A percentile compares a stretch with the other conserved stretches of the same genome.
These are phyloP conservation scores for Campoplex nolae DNA, from an alignment of 2,888 invertebrate genomes.

Conservation along the genomic window DNA sequence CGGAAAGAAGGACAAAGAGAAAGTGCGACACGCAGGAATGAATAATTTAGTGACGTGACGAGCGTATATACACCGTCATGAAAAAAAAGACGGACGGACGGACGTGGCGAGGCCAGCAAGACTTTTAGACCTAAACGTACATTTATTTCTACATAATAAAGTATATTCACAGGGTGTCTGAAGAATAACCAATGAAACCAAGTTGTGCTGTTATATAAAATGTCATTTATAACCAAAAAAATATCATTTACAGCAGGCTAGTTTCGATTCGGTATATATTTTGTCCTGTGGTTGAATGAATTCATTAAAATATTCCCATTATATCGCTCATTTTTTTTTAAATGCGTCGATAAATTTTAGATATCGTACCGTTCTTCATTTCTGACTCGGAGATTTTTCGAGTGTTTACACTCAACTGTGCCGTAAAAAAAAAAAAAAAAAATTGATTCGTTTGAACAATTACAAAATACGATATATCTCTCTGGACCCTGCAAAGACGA, in stretches of 20 bases:
- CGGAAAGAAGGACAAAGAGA: conserved; percentile 10
- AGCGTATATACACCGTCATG: conserved; percentile 58
- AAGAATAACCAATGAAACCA: not conserved
- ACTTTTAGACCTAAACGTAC: conserved; percentile 13
- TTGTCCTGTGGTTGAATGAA: too few relatives aligned
- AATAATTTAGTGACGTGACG: conserved; percentile 76
- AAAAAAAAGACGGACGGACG: conserved; percentile 59
- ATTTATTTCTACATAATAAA: not conserved
- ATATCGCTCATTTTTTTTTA: too few relatives aligned
- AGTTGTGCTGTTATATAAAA: not conserved
- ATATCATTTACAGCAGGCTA: not conserved
- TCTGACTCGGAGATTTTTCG: too few relatives aligned
- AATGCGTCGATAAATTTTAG: too few relatives aligned
- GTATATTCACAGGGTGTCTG: not conserved
- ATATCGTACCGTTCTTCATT: too few relatives aligned
- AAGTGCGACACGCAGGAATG: conserved; percentile 73
- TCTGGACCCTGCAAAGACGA: too few relatives aligned
- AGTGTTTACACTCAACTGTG: too few relatives aligned
- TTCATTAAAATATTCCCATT: too few relatives aligned
- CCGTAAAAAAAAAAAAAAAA: too few relatives aligned
- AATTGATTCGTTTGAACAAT: too few relatives aligned
- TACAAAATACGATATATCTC: too few relatives aligned
- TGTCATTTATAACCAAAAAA: not conserved
- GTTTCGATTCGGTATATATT: not conserved
- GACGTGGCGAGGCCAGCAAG: conserved; percentile 62